Percentiles rank a stretch among this genome's conserved stretches.
These are phyloP conservation scores for Nephotettix cincticeps DNA, from an alignment of 1,140 invertebrate genomes.

Conservation along the genomic window DNA sequence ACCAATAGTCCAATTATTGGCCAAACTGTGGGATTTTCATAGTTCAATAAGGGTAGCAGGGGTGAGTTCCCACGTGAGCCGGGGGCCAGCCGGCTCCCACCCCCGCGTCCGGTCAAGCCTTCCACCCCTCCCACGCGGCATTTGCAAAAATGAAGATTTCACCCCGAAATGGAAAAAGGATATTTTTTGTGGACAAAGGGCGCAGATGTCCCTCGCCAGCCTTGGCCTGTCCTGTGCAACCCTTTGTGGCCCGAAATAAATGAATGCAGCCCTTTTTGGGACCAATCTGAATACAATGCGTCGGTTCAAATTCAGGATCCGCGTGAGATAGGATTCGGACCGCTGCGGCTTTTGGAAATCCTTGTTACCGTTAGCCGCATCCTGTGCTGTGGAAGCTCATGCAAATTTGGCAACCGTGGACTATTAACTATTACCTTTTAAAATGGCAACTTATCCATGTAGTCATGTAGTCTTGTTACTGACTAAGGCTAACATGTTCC, in stretches of 20 bases:
- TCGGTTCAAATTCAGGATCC: neutral
- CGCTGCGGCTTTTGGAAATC: neutral
- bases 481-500: too few species aligned
- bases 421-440: too few species aligned
- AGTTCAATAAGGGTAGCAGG: neutral
- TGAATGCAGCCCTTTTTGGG: constrained; percentile 15
- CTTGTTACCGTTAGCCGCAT: neutral
- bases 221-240: constrained; percentile 3
- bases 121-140: constrained; percentile 13
- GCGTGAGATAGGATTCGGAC: constrained; percentile 3
- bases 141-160: constrained; percentile 22
- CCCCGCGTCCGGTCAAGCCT: neutral
- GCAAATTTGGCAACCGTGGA: too few species aligned
- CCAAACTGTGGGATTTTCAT: too few species aligned
- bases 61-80: neutral
- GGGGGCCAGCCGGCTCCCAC: neutral
- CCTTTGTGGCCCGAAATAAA: constrained; percentile 2
- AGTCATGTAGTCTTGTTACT: too few species aligned
- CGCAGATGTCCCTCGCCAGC: constrained; percentile 1
- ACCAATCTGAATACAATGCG: constrained; percentile 7
- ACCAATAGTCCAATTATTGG: too few species aligned
- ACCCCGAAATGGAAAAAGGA: constrained; percentile 15
- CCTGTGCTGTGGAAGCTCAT: too few species aligned
- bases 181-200: constrained; percentile 11
- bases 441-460: too few species aligned